Percentiles rank a stretch among this genome's conserved stretches.
These are phyloP conservation scores for Dioctria linearis DNA, from an alignment of 2,888 invertebrate genomes.

Conservation along the genomic window DNA sequence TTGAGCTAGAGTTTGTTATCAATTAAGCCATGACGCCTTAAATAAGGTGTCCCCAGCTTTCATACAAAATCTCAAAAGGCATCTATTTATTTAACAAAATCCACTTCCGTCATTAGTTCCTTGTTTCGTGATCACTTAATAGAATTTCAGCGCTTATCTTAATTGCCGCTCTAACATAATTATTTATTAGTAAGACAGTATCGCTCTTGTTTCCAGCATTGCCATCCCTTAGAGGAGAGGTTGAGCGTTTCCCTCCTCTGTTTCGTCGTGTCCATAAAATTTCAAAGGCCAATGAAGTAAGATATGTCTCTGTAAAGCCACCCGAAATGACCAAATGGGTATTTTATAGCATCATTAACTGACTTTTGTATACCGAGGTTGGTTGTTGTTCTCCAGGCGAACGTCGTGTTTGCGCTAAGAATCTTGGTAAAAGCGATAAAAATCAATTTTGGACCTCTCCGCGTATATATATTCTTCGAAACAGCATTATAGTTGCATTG, in stretches of 20 bases:
- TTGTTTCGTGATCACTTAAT: conserved; percentile 46
- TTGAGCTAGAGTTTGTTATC: no score
- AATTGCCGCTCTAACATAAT: conserved; percentile 50
- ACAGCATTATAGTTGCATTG: conserved; percentile 39
- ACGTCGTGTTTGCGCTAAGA: conserved; percentile 32
- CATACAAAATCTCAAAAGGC: neutral
- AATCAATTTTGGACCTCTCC: conserved; percentile 55
- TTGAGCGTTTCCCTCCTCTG: neutral
- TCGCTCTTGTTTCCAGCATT: conserved; percentile 30
- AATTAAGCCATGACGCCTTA: no score
- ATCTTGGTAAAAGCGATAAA: conserved; percentile 53
- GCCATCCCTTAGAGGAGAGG: conserved; percentile 2
- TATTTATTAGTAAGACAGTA: conserved; percentile 49
- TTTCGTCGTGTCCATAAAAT: neutral
- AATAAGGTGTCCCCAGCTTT: neutral
- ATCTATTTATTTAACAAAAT: conserved; percentile 5
- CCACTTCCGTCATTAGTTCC: conserved; percentile 43
- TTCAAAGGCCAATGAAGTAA: conserved; percentile 43
- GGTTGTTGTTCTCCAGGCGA: conserved; percentile 44
- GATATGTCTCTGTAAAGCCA: conserved; percentile 47
- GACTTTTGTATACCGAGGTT: conserved; percentile 53
- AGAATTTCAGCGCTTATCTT: conserved; percentile 41
- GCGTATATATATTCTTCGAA: conserved; percentile 22
- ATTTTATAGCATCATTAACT: conserved; percentile 58
- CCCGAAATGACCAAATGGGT: conserved; percentile 58